These are phyloP conservation scores for Eupeodes luniger DNA, from an alignment of 2,888 invertebrate genomes.

Conservation along the genomic window DNA sequence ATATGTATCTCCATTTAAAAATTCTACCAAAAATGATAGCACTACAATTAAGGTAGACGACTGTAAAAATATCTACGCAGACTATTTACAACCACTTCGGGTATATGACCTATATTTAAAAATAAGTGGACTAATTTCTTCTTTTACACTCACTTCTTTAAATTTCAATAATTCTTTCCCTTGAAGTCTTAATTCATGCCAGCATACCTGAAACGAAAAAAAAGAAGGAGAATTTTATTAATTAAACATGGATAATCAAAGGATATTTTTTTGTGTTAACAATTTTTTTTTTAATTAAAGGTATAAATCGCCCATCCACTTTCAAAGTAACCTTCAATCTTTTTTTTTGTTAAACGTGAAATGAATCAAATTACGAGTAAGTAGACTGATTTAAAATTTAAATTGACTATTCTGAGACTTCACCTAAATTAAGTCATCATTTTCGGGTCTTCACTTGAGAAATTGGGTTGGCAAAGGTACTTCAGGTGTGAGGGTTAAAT, in stretches of 20 bases:
- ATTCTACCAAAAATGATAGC: background rate
- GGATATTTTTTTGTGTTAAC: conserved; percentile 11
- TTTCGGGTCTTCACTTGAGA: background rate
- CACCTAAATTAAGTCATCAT: background rate
- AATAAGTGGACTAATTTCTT: background rate
- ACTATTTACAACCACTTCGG: no score
- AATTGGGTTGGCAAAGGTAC: background rate
- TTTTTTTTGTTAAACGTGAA: background rate
- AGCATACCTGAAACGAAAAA: conserved; percentile 52
- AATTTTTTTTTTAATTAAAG: background rate
- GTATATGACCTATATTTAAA: background rate
- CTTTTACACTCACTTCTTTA: background rate
- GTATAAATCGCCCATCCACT: background rate
- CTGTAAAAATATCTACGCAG: no score
- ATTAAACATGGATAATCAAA: conserved; percentile 27
- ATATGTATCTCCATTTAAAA: background rate
- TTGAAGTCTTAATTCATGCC: background rate
- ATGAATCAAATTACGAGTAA: background rate
- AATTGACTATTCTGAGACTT: conserved; percentile 13
- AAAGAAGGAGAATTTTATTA: background rate
- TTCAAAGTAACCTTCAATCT: background rate
- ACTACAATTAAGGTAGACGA: background rate
- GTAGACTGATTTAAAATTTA: conserved; percentile 23
- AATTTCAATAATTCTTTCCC: background rate
- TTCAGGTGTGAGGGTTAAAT: conserved; percentile 21